Conservation (phyloP, 2,113 vertebrate genomes). For the Octodon degus region DNA sequence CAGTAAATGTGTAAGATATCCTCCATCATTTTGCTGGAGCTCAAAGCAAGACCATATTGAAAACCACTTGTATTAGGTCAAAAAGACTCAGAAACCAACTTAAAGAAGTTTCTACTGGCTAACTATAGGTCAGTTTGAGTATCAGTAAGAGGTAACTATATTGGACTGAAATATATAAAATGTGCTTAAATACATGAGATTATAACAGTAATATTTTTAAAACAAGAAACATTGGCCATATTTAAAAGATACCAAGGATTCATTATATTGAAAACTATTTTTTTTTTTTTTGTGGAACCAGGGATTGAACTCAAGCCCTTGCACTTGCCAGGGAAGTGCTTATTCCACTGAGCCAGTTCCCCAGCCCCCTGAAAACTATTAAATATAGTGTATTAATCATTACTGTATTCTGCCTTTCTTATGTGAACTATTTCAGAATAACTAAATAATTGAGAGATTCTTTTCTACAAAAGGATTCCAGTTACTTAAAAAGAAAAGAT, state of each 20-base stretch:
- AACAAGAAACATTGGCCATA: not conserved
- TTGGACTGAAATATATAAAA: constrained; percentile 45
- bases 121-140: not conserved
- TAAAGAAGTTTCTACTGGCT: not conserved
- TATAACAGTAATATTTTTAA: not conserved
- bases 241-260: constrained; percentile 5
- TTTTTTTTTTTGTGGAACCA: too few relatives aligned
- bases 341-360: too few relatives aligned
- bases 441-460: constrained; percentile 17
- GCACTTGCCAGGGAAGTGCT: too few relatives aligned
- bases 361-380: not conserved
- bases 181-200: not conserved
- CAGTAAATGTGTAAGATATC: not conserved
- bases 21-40: not conserved
- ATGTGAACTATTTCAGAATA: not conserved
- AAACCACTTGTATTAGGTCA: not conserved
- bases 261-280: constrained; percentile 15
- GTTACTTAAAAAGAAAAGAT: not conserved
- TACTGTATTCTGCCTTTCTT: constrained; percentile 45
- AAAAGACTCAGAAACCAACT: not conserved
- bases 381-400: not conserved
- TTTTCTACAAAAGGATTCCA: constrained; percentile 7
- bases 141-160: not conserved
- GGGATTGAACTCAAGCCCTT: too few relatives aligned
- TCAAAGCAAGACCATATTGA: constrained; percentile 1